Base-by-base conservation (phyloP, 2,113 vertebrate species). In the Arenaria interpres region DNA sequence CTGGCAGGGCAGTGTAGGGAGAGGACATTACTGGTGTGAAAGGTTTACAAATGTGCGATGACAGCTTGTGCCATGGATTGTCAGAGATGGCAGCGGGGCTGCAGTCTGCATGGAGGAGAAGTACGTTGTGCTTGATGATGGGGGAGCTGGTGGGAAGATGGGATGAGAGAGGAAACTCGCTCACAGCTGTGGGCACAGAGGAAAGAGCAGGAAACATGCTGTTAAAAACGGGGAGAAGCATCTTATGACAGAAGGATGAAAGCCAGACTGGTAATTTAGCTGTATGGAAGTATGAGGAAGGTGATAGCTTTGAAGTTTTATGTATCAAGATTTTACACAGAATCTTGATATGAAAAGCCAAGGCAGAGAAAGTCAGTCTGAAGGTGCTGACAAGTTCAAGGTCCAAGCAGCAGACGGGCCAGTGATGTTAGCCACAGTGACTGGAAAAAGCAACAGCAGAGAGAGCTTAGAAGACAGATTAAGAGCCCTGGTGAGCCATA, bases 231-330 rank as follows among this genome's bases (percentile, higher is more conserved):
- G 48, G 35, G 67, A 86, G 50, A 83, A 59, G 30, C 67, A 46
- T 81, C 68, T 89, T 81, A n/a, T 71, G 73, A 53, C 19, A 3
- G 57, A 84, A 78, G 46, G 66, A 77, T 84, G 68, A 92, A 95
- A 91, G 53, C 28, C 0, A 2, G 45, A 67, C 62, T 5, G 21
- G 23, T 80, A 80, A 91, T 85, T 89, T 74, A 66, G 41, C 33
- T 56, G 19, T 12, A 25, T 64, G 50, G 12, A 90, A 90, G 28
- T 45, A 68, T 62, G 71, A 85, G 35, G 25, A 90, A 91, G 60
- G 87, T 53, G 35, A 81, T n/a, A 75, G 56, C 85, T 76, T 93
- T 94, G 85, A 95, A 66, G 50, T 88, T 89, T 93, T 81, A 50
- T 46, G 8, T 51, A 67, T 68, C 14, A 11, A 6, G 48, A 75